Evolutionary conservation across 2,113 vertebrate genomes (phyloP).

Genomic region (Dolichallabes microphthalmus): DNA sequence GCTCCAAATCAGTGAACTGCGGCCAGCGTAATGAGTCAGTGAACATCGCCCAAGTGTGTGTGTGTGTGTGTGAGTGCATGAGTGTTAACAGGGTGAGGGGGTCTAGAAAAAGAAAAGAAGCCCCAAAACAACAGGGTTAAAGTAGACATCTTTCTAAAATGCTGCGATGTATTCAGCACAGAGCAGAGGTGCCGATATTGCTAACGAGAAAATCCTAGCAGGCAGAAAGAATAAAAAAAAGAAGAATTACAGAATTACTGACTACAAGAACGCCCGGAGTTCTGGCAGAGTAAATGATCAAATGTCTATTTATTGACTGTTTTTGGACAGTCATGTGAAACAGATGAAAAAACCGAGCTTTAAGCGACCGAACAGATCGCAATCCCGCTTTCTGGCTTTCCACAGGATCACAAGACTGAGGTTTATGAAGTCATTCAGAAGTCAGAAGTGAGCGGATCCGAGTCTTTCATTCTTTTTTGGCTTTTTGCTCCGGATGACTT

Average conservation of each 20-base stretch:
- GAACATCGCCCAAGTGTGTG: background rate
- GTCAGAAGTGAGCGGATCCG: background rate
- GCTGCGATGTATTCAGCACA: background rate
- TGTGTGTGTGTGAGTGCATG: background rate
- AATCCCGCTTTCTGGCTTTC: background rate
- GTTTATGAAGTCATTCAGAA: background rate
- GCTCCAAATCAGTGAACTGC: slow-evolving; percentile 61
- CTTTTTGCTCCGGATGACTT: background rate
- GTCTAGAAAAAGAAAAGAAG: background rate
- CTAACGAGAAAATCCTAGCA: slow-evolving; percentile 8
- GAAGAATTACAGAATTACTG: background rate
- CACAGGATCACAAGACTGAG: background rate
- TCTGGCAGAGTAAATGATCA: background rate
- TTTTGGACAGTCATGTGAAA: too few relatives aligned
- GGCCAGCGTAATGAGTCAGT: slow-evolving; percentile 41
- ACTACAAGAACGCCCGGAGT: background rate
- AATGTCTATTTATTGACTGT: background rate
- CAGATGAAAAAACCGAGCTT: background rate
- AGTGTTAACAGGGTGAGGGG: too few relatives aligned
- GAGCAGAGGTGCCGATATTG: background rate
- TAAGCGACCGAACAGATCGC: background rate
- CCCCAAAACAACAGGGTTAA: slow-evolving; percentile 16
- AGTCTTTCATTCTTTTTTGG: background rate
- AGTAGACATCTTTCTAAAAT: slow-evolving; percentile 10
- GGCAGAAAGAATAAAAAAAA: background rate